Base-by-base conservation (phyloP, 2,888 invertebrate species). In the Drosophila borborema region DNA sequence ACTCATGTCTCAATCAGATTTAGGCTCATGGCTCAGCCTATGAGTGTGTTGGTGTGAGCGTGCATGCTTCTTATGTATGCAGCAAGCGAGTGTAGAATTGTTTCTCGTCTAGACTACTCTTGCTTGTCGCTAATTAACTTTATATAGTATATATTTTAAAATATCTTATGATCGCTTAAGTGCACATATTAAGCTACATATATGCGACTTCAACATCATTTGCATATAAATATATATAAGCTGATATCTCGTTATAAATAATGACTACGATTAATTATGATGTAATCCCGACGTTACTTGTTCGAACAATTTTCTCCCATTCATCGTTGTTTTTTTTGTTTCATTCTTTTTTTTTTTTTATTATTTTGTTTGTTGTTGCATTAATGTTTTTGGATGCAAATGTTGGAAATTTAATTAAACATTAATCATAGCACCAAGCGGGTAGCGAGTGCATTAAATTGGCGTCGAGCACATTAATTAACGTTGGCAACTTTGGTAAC, bases 241-340 rank as follows among this genome's bases (percentile, higher is more conserved):
- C 38, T 59, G 73, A 74, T 82, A 84, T 80, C 84, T 80, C 86
- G 84, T 84, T 86, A 80, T 84, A 86, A 84, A 84, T 86, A 84
- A 86, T 84, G 86, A 71, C 75, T 73, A 54, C 77, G 86, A 84
- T 84, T 84, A 84, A 84, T 86, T 77, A 86, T 80, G 82, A 80
- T 86, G 86, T 83, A 83, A 83, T 83, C 86, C 80, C 41, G 71
- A 58, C 66, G 58, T 59, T 46, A 56, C 68, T 69, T 53, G 68
- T 60, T 64, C 28, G 46, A 58, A 61, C 62, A 43, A 49, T 36
- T 55, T 67, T 61, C 53, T 54, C 59, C 9, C 12, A 16, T 62
- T 63, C 61, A 28, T 28, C 28, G 28, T 28, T 28, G 28, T 51
- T 34, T 0, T 20, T 14, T 31, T n/a, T n/a, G n/a, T n/a, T n/a